Conservation (phyloP, 2,888 invertebrate genomes). For the Dorcus hopei region DNA sequence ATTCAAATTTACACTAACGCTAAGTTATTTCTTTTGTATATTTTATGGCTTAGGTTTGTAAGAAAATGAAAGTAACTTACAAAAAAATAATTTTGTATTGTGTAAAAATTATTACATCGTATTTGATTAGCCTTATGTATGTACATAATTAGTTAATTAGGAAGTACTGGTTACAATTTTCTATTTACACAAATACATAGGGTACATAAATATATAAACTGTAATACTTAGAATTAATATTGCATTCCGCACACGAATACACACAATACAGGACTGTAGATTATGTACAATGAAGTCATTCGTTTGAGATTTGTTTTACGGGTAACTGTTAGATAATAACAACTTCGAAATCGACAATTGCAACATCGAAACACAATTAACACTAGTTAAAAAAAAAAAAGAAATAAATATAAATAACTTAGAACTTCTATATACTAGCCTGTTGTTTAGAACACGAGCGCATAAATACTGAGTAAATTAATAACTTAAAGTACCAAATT, state of each 20-base stretch:
- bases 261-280: constrained; percentile 6
- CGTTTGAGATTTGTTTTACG: constrained; percentile 3
- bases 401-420: constrained; percentile 16
- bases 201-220: not conserved
- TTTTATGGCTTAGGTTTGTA: too few relatives aligned
- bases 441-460: constrained; percentile 7
- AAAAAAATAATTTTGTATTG: not conserved
- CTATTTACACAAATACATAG: not conserved
- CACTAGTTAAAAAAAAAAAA: not conserved
- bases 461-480: constrained; percentile 11
- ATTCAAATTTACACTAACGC: too few relatives aligned
- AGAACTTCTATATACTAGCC: constrained; percentile 7
- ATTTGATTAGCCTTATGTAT: not conserved
- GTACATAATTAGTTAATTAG: not conserved
- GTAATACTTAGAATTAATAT: constrained; percentile 10
- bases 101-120: not conserved
- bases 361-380: not conserved
- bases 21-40: too few relatives aligned
- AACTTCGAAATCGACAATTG: not conserved
- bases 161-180: not conserved
- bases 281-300: constrained; percentile 10
- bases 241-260: constrained; percentile 9
- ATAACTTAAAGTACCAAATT: not conserved
- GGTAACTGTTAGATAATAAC: constrained; percentile 12
- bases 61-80: too few relatives aligned